Evolutionary conservation across 2,113 vertebrate genomes (phyloP).

Genomic region (Nematolebias whitei): DNA sequence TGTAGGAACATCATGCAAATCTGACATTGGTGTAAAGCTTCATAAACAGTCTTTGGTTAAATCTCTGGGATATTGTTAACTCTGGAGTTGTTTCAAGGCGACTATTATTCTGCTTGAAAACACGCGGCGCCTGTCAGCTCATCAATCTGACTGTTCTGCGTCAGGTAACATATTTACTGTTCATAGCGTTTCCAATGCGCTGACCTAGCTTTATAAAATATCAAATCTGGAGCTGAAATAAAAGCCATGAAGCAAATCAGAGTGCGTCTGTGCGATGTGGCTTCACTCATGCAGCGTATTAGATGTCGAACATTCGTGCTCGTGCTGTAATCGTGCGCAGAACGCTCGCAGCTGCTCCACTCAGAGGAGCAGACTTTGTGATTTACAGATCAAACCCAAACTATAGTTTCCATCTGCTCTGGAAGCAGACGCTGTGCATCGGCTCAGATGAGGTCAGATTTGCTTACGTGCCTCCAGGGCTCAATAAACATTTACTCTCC

Average conservation of each 20-base stretch:
- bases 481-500: conserved; percentile 64
- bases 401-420: conserved; percentile 54
- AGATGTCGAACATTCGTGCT: conserved; percentile 28
- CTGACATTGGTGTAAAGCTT: too few species aligned
- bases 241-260: neutral
- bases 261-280: neutral
- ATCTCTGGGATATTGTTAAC: too few species aligned
- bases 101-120: too few species aligned
- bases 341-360: conserved; percentile 46
- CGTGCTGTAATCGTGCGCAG: conserved; percentile 28
- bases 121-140: too few species aligned
- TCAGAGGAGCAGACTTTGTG: conserved; percentile 37
- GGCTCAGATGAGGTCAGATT: conserved; percentile 62
- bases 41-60: too few species aligned
- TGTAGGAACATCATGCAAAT: too few species aligned
- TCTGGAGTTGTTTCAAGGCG: too few species aligned
- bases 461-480: conserved; percentile 49
- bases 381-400: conserved; percentile 48
- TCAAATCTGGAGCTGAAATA: conserved; percentile 2
- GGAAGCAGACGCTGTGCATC: conserved; percentile 34
- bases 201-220: neutral
- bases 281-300: conserved; percentile 38
- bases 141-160: too few species aligned
- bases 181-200: neutral
- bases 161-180: neutral